Evolutionary conservation across 37 sponge, comb jelly and placozoan species (phyloP).

Genomic region (Axinella damicornis): DNA sequence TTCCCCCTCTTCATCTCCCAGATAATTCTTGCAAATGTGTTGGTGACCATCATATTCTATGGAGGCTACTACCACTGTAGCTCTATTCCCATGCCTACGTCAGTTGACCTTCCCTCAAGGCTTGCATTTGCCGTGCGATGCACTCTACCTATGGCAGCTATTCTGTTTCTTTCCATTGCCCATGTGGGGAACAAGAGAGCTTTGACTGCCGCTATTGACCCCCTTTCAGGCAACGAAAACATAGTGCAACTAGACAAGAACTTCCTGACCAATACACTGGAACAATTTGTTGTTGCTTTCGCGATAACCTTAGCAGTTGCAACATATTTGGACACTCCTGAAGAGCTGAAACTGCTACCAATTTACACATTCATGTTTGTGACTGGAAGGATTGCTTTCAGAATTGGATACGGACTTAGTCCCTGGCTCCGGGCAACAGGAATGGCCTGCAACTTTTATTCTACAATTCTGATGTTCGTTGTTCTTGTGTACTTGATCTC

Average conservation of each 20-base stretch:
- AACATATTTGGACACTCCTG: conserved; percentile 33
- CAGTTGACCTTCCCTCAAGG: background rate
- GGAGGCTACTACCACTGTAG: conserved; percentile 22
- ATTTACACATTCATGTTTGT: conserved; percentile 23
- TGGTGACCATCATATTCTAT: background rate
- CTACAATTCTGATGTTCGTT: background rate
- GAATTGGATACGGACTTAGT: conserved; percentile 43
- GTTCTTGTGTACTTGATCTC: conserved; percentile 2
- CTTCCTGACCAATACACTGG: conserved; percentile 53
- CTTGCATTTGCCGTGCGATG: conserved; percentile 58
- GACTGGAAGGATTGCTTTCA: conserved; percentile 44
- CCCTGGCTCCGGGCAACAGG: conserved; percentile 46
- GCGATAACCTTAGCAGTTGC: conserved; percentile 4
- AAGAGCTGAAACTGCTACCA: conserved; percentile 60
- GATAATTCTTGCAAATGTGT: too few species aligned
- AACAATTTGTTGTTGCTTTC: conserved; percentile 31
- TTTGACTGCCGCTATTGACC: conserved; percentile 1
- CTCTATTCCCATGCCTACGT: conserved; percentile 46
- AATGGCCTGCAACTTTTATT: conserved; percentile 12
- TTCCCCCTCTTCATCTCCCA: too few species aligned
- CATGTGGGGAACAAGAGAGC: conserved; percentile 9
- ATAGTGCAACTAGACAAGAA: conserved; percentile 54
- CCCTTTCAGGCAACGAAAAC: conserved; percentile 58
- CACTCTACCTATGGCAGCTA: conserved; percentile 26
- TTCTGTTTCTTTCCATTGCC: conserved; percentile 18